These are phyloP conservation scores for Orgyia antiqua DNA, from an alignment of 2,888 invertebrate species.

Conservation along the genomic window DNA sequence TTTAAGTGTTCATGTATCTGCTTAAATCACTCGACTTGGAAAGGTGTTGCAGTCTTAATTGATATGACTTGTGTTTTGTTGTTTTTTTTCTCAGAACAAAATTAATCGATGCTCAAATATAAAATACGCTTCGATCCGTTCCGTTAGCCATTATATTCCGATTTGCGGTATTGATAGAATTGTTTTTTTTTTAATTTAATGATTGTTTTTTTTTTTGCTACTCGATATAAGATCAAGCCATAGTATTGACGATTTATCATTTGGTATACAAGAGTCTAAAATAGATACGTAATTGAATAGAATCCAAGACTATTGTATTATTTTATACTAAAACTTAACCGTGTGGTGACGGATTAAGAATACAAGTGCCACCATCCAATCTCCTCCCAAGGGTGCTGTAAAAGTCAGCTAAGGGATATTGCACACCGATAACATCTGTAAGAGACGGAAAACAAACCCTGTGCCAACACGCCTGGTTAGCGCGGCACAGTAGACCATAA, in stretches of 20 bases:
- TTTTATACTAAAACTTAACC: too few relatives aligned
- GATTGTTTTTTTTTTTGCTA: conserved; percentile 1
- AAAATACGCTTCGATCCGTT: conserved; percentile 16
- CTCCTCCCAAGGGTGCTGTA: too few relatives aligned
- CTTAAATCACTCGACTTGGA: conserved; percentile 2
- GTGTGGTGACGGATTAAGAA: too few relatives aligned
- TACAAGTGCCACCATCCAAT: too few relatives aligned
- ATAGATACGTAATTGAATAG: background rate
- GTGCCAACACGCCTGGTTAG: too few relatives aligned
- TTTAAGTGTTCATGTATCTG: too few relatives aligned
- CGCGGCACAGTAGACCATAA: too few relatives aligned
- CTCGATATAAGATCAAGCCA: background rate
- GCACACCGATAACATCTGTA: too few relatives aligned
- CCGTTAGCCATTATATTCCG: conserved; percentile 51
- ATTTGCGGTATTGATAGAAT: conserved; percentile 38
- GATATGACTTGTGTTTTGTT: conserved; percentile 47
- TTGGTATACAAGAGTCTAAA: background rate
- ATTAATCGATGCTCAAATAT: conserved; percentile 54
- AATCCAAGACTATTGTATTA: too few relatives aligned
- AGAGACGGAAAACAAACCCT: too few relatives aligned
- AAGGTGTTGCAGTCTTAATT: conserved; percentile 38
- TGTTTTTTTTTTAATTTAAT: conserved; percentile 18
- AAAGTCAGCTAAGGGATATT: too few relatives aligned
- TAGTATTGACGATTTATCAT: conserved; percentile 2
- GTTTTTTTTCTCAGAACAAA: conserved; percentile 30